Evolutionary conservation across 2,113 vertebrate species (phyloP), one percentile per base, ranked within the genome.

Genomic region (Forbesichthys papilliferus): DNA sequence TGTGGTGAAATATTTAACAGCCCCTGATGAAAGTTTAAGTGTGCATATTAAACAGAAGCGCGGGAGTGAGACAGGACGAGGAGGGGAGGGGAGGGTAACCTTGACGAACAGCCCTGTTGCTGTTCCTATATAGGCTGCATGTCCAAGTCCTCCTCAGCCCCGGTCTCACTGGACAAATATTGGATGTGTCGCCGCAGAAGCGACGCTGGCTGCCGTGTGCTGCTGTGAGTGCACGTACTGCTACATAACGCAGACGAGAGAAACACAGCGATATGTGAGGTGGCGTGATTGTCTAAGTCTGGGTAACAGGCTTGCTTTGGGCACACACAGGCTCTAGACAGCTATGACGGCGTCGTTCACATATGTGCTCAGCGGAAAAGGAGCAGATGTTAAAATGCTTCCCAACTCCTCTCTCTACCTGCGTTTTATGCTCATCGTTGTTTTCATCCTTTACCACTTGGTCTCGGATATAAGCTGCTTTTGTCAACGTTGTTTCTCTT

Each of bases 291-390:
- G 80, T 82, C 73, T 86, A 84, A 87, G 74, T 74, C 18, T 68
- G 73, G 84, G 71, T 84, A 84, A 74, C 81, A 77, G 76, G 71
- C 79, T 78, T 73, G 60, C 80, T 66, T 80, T 82, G 84, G 82
- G 82, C 69, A 75, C 47, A 78, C 83, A 80, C 83, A 73, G 78
- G 80, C 78, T 67, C 69, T 61, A 71, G 61, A 81, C 72, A 60
- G 87, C 89, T 86, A 87, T 86, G 87, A 89, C 88, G 79, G 82
- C 88, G 86, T 83, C 77, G 86, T 91, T 90, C 87, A 86, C 90
- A 83, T 86, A 74, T 82, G 82, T 82, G 74, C 76, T 83, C 68
- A 53, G 76, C 71, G 56, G 73, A 81, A 52, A 60, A 66, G 52
- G 59, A 84, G 78, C 89, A 80, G 86, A 81, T 85, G 85, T 77